These are phyloP conservation scores for Phasia obesa DNA, from an alignment of 2,888 invertebrate species.

Conservation along the genomic window DNA sequence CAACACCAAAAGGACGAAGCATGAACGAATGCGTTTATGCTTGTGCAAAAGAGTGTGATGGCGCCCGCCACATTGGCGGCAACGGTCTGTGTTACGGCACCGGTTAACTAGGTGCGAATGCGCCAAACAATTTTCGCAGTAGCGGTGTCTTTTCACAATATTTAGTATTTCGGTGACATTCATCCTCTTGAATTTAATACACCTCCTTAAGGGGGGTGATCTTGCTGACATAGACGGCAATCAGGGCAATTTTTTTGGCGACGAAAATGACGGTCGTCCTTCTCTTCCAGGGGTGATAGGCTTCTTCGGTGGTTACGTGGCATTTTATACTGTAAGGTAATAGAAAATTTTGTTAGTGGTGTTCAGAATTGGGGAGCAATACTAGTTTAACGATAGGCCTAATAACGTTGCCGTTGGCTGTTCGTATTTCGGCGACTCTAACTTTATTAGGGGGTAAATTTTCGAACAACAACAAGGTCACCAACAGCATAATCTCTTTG, in stretches of 20 bases:
- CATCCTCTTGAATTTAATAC: neutral
- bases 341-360: neutral
- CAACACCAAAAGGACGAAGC: no score
- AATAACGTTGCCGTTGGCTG: neutral
- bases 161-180: neutral
- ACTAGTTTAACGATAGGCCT: neutral
- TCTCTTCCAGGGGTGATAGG: neutral
- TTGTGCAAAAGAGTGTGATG: neutral
- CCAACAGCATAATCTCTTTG: no score
- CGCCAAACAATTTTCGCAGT: neutral
- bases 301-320: neutral
- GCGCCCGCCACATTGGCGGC: neutral
- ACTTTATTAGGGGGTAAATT: conserved; percentile 5
- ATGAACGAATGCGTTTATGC: no score
- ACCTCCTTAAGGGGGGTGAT: neutral
- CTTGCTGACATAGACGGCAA: neutral
- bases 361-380: neutral
- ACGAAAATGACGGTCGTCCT: neutral
- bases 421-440: conserved; percentile 1
- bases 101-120: neutral
- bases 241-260: neutral
- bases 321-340: neutral
- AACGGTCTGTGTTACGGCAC: neutral
- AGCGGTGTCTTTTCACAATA: neutral
- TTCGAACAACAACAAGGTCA: no score